Evolutionary conservation across 2,113 vertebrate genomes (phyloP).

Genomic region (Noturus placidus): DNA sequence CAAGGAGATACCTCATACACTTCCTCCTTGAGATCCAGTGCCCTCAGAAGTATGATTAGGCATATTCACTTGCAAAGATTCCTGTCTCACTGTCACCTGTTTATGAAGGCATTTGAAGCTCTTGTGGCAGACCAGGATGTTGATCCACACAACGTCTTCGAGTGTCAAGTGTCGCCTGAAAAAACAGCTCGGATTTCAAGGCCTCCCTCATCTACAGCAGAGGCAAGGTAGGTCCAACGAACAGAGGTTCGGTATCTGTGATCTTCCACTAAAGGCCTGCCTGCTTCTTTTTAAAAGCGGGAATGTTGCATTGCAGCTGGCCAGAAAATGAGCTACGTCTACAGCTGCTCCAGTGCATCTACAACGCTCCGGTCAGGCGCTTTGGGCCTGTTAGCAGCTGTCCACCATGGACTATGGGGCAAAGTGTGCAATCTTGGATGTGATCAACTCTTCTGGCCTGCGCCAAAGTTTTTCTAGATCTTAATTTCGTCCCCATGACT

Average conservation of each 20-base stretch:
- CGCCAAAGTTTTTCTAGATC: slow-evolving; percentile 53
- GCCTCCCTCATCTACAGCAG: not conserved
- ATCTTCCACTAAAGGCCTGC: slow-evolving; percentile 20
- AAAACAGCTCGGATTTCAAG: not conserved
- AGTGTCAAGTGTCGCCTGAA: not conserved
- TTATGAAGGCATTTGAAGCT: not conserved
- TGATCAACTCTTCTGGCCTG: slow-evolving; percentile 46
- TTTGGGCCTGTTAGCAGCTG: slow-evolving; percentile 50
- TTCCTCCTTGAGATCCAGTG: slow-evolving; percentile 5
- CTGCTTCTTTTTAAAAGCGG: slow-evolving; percentile 50
- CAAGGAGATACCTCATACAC: slow-evolving; percentile 30
- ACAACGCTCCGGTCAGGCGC: slow-evolving; percentile 26
- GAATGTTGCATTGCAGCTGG: slow-evolving; percentile 64
- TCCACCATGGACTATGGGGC: slow-evolving; percentile 50
- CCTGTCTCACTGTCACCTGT: not conserved
- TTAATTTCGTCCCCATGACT: slow-evolving; percentile 51
- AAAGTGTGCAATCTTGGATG: slow-evolving; percentile 50
- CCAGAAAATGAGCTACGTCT: slow-evolving; percentile 61
- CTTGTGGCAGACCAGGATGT: not conserved
- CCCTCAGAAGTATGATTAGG: slow-evolving; percentile 39
- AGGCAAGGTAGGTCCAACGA: not conserved
- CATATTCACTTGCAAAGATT: not conserved
- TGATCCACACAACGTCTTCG: not conserved
- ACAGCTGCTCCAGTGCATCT: not conserved
- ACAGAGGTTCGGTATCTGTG: slow-evolving; percentile 11